These are phyloP conservation scores for Acanthiza pusilla DNA, from an alignment of 2,797 vertebrate species.

Conservation along the genomic window DNA sequence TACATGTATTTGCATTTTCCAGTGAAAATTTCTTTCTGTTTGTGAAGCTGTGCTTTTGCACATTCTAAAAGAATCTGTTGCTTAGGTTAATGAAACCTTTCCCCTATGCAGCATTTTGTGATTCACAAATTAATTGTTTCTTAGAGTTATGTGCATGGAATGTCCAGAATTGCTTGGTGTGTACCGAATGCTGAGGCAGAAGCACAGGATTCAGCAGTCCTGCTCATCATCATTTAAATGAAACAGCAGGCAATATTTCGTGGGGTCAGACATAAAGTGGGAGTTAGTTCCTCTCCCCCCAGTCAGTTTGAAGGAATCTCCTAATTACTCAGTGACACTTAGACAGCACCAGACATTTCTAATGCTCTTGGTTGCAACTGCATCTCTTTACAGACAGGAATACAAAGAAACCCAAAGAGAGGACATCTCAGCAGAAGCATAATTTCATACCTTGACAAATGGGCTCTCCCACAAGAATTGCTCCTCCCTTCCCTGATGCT, in stretches of 20 bases:
- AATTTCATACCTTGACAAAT: not conserved
- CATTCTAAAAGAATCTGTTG: not conserved
- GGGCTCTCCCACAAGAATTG: accelerated
- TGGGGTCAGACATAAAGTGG: not conserved
- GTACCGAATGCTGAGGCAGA: not conserved
- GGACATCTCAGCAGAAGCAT: not conserved
- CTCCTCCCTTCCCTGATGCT: not conserved
- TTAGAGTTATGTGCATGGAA: not conserved
- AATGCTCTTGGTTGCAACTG: not conserved
- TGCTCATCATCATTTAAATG: not conserved
- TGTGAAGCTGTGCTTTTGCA: not conserved
- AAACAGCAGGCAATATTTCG: not conserved
- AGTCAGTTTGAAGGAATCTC: not conserved
- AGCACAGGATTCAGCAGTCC: not conserved
- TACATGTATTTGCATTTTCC: not conserved
- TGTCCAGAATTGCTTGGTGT: not conserved
- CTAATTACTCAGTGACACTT: not conserved
- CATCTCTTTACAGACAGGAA: no score
- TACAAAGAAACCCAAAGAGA: not conserved
- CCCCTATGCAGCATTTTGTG: not conserved
- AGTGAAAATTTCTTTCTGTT: not conserved
- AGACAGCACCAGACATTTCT: not conserved
- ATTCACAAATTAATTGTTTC: not conserved
- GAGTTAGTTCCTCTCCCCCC: not conserved
- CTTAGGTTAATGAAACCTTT: not conserved